Evolutionary conservation across 2,113 vertebrate species (phyloP), one percentile per base, ranked within the genome.

Genomic region (Pheucticus melanocephalus): DNA sequence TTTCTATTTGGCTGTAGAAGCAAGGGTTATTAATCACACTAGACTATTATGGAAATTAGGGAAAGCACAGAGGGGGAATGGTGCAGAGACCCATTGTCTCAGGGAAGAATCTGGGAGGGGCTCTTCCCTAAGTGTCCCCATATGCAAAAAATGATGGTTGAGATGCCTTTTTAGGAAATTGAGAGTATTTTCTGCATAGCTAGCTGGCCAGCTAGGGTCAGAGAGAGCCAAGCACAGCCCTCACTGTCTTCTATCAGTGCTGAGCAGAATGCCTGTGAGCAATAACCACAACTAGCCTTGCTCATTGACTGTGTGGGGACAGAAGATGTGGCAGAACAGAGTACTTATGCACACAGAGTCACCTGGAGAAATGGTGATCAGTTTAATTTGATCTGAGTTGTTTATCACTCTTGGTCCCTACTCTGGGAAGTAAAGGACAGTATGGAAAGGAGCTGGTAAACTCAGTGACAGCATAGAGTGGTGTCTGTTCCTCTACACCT

Each of bases 101-200:
- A 83, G 33, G 35, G 44, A 83, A 70, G 28, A 42, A 44, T 65
- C 9, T 56, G 22, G 33, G n/a, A 87, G 3, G 4, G 10, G 6
- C 28, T 82, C 44, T 68, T 87, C 50, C 10, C 7, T 66, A n/a
- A 81, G 39, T 56, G 23, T 6, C 22, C 8, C 47, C 40, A 30
- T 14, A 64, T 35, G 31, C 10, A 71, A 79, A 44, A 8, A 39
- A 15, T 5, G 2, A 37, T 48, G 14, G 5, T 14, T 79, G 53
- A 71, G 70, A 89, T 12, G 15, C 37, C 57, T 84, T 94, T 79
- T 94, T 84, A 94, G 81, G 81, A 76, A 94, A 91, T 91, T 79
- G 25, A 39, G 54, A 64, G 15, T 28, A 27, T 53, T 82, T 61
- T 81, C 72, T 76, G 31, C 30, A 30, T 16, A 35, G 10, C 1